Base-by-base conservation (phyloP, 1,140 invertebrate species). In the Melanaphis sacchari region DNA sequence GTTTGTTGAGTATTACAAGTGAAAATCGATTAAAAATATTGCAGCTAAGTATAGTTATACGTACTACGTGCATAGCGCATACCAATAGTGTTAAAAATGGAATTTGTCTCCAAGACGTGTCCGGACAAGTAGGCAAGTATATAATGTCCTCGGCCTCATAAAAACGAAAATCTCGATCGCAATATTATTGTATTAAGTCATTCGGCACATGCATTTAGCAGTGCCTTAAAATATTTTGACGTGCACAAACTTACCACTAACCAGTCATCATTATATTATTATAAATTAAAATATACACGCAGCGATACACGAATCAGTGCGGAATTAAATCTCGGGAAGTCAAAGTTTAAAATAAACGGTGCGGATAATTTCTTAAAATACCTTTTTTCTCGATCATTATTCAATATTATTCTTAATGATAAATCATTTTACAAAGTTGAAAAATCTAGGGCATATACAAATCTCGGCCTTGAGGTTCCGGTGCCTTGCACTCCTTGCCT, bases 11-110 rank as follows among this genome's bases (percentile, higher is more conserved):
- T 76, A n/a, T 36, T 66, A n/a, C 31, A 18, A 76, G 31, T 76
- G 31, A 76, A 76, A 76, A 76, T 76, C 59, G n/a, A n/a, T 76
- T 76, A 76, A 76, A 76, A n/a, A 76, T 76, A n/a, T 76, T 76
- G 59, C 4, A n/a, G 59, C 59, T 76, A 76, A 18, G 59, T 66
- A n/a, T 76, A 6, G 31, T n/a, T n/a, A n/a, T n/a, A n/a, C n/a
- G n/a, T n/a, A n/a, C n/a, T n/a, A n/a, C n/a, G n/a, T n/a, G n/a
- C n/a, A n/a, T n/a, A n/a, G n/a, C n/a, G 54, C 54, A 76, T n/a
- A 76, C n/a, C 31, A n/a, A n/a, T 36, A 36, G 31, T 76, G 11
- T 76, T 76, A 76, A 36, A 76, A 76, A 76, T 76, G 59, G 59
- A 76, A 76, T 76, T 76, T 76, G 15, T 76, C n/a, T 76, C 31